phyloP scores from a whole-genome alignment of 2,113 vertebrate species.

The Patagioenas fasciata region DNA sequence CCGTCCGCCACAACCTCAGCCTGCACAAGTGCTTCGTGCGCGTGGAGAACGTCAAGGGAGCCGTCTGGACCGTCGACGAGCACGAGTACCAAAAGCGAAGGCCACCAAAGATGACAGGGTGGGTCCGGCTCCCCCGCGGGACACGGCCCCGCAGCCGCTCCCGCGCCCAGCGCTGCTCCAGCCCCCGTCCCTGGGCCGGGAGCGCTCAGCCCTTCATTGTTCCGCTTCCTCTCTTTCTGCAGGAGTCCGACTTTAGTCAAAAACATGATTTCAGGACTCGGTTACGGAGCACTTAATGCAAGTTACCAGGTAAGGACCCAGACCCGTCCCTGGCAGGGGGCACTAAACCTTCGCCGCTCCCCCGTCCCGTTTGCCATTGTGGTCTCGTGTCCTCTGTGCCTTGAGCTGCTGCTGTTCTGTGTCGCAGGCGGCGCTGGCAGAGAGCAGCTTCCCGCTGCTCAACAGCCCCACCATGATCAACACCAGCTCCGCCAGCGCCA shows the following conservation, averaged over 20 bases:
- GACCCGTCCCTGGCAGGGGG: neutral
- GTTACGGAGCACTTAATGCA: slow-evolving; percentile 96
- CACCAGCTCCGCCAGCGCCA: slow-evolving; percentile 88
- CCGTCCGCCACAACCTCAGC: slow-evolving; percentile 98
- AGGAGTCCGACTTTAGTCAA: slow-evolving; percentile 99
- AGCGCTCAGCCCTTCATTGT: neutral
- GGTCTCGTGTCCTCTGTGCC: rapidly evolving
- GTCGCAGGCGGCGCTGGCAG: slow-evolving; percentile 85
- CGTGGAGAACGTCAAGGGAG: slow-evolving; percentile 98
- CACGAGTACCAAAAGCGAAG: slow-evolving; percentile 99
- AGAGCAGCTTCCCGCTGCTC: slow-evolving; percentile 94
- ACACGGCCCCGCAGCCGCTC: too few relatives aligned
- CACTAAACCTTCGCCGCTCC: too few relatives aligned
- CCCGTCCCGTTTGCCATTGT: rapidly evolving
- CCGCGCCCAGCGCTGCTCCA: neutral
- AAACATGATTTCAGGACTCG: slow-evolving; percentile 98
- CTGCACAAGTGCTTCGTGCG: slow-evolving; percentile 99
- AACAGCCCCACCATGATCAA: slow-evolving; percentile 90
- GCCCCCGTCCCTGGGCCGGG: rapidly evolving
- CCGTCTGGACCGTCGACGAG: slow-evolving; percentile 98
- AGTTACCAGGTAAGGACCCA: slow-evolving; percentile 90
- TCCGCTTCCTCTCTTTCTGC: slow-evolving; percentile 1
- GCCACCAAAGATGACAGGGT: slow-evolving; percentile 99
- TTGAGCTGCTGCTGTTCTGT: neutral
- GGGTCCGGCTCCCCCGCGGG: neutral